Base-by-base conservation (phyloP, 2,113 vertebrate genomes). In the Psilopogon haemacephalus region DNA sequence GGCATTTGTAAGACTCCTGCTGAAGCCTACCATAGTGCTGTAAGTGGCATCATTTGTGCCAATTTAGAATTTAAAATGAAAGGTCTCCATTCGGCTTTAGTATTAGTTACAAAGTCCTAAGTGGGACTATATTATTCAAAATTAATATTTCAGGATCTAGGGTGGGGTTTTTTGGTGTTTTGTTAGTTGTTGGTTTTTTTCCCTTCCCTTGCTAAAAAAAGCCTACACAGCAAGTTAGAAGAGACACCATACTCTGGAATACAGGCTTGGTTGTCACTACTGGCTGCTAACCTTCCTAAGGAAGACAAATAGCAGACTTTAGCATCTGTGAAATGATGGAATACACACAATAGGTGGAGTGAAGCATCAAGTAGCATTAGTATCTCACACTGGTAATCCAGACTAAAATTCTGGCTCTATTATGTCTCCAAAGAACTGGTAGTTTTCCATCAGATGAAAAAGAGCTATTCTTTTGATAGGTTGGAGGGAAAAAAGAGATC, bases 1-100 rank as follows among this genome's bases (percentile, higher is more conserved):
- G 68, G 30, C 64, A 92, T 94, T 96, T 73, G n/a, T 76, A 91
- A 88, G n/a, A 42, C 52, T 79, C 55, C 48, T 71, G 75, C 70
- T 92, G 81, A 84, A 89, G 60, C 59, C 52, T 92, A 58, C 11
- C 46, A 14, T 38, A 77, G 48, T 60, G 35, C 35, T 70, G 1
- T 44, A 88, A 92, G 84, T 48, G 28, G 60, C 33, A 80, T 83
- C 1, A 71, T 89, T 95, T 68, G 5, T 91, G 58, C 46, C 69
- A 67, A 64, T 80, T 92, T 91, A 48, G 26, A 77, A 82, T 16
- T 21, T 33, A 83, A 91, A 94, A 76, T 19, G 7, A 23, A 68
- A 74, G 30, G 37, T 76, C 68, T 85, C 26, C 37, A 38, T 80
- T 24, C 4, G 0, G 37, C 20, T 87, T 76, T 74, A 74, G 10